A percentile compares a stretch with the other conserved stretches of the same genome.
Evolutionary conservation across 2,113 vertebrate genomes (phyloP).

Genomic region (Phyllostomus hastatus): DNA sequence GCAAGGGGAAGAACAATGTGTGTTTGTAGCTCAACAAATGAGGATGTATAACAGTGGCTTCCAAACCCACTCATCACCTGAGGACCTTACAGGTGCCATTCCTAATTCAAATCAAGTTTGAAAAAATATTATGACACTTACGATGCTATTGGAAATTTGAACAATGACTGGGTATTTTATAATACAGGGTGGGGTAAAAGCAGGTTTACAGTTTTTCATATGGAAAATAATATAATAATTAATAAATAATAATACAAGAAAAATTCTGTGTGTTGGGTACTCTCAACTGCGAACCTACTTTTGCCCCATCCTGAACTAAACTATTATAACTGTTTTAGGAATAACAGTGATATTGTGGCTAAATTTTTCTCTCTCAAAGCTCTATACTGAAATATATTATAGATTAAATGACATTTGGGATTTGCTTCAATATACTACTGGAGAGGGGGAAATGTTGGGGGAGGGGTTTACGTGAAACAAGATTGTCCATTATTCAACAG

Average conservation of each 20-base stretch:
- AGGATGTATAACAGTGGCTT: neutral
- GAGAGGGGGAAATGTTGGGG: neutral
- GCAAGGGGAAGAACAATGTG: neutral
- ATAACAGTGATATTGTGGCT: neutral
- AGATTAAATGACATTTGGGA: neutral
- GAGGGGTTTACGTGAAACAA: neutral
- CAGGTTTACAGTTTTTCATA: neutral
- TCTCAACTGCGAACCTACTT: too few relatives aligned
- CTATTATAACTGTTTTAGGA: neutral
- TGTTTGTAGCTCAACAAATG: neutral
- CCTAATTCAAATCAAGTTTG: neutral
- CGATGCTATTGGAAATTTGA: neutral
- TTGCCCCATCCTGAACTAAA: neutral
- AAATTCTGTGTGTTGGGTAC: too few relatives aligned
- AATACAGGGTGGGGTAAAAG: neutral
- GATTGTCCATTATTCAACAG: neutral
- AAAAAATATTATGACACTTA: neutral
- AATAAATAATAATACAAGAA: too few relatives aligned
- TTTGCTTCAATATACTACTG: neutral
- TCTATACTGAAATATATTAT: neutral
- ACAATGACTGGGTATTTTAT: neutral
- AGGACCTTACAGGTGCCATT: neutral
- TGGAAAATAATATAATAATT: neutral
- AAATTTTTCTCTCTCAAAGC: neutral
- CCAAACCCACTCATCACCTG: neutral